Base-by-base conservation (phyloP, 2,113 vertebrate species). In the Notothenia rossii region DNA sequence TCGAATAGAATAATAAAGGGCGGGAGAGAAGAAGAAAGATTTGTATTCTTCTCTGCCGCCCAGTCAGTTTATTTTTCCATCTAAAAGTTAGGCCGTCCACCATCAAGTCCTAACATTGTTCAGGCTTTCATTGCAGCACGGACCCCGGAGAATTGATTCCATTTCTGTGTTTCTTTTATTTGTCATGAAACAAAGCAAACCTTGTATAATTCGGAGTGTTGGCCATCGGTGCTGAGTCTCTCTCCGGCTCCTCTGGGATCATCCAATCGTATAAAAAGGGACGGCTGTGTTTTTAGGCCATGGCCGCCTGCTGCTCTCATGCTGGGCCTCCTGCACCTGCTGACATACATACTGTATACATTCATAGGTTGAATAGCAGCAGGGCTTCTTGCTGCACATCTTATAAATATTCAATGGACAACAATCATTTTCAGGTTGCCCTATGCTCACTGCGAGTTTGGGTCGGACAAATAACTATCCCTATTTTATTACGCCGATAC, bases 141-240 rank as follows among this genome's bases (percentile, higher is more conserved):
- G 43, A 53, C 82, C 4, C 79, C 22, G 15, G 78, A 69, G 78
- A 75, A n/a, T 36, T 33, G 43, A 12, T 45, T 84, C 56, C 36
- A 79, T 82, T 75, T 55, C 55, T 45, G 60, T 25, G 48, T 62
- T 67, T 54, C 50, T 79, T 79, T 70, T 63, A 71, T 78, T 75
- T 81, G 55, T 72, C 74, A 72, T 49, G 71, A 51, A 77, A 45
- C 18, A 78, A 81, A 70, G 2, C 20, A 67, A 55, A 62, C 15
- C 17, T 40, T 74, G 59, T 64, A 61, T 66, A 56, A 77, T 60
- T 77, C 18, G 60, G 73, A 77, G 60, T 49, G 22, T 62, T 56
- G 18, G 25, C 22, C 45, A 53, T 36, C 43, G 36, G 51, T 29
- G 55, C 29, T 53, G 56, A 83, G 9, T 50, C 77, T 9, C 18